phyloP scores from a whole-genome alignment of 2,113 vertebrate species.

The Natator depressus region DNA sequence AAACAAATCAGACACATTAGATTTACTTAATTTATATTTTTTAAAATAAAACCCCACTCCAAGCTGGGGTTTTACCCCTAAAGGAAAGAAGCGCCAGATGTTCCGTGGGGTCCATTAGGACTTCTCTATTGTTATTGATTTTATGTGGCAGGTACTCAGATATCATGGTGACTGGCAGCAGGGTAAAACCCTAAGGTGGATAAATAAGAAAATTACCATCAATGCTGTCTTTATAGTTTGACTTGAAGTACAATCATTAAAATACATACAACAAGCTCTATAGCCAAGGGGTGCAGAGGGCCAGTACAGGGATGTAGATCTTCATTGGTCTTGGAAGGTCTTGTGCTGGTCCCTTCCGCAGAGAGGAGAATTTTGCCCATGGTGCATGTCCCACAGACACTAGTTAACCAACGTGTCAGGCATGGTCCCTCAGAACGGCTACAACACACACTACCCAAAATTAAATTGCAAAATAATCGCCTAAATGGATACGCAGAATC shows the following conservation, averaged over 20 bases:
- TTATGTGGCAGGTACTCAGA: not conserved
- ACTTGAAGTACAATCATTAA: not conserved
- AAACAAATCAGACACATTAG: not conserved
- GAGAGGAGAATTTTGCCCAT: not conserved
- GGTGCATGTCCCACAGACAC: not conserved
- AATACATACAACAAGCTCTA: not conserved
- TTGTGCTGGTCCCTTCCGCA: not conserved
- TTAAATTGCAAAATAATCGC: not conserved
- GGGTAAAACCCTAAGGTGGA: not conserved
- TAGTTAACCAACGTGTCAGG: not conserved
- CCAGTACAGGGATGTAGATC: not conserved
- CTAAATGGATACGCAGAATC: not conserved
- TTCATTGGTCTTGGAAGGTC: not conserved
- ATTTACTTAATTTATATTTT: not conserved
- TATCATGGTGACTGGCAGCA: not conserved
- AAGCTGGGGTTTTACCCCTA: not conserved
- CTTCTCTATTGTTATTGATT: not conserved
- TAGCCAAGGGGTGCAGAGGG: not conserved
- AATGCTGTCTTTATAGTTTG: not conserved
- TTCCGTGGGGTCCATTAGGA: not conserved
- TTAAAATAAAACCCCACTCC: not conserved
- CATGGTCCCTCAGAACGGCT: not conserved
- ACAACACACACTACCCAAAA: not conserved
- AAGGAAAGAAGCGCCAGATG: not conserved
- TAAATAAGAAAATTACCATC: not conserved